These are phyloP conservation scores for Piscicola geometra DNA, from an alignment of 2,888 invertebrate genomes.

Conservation along the genomic window DNA sequence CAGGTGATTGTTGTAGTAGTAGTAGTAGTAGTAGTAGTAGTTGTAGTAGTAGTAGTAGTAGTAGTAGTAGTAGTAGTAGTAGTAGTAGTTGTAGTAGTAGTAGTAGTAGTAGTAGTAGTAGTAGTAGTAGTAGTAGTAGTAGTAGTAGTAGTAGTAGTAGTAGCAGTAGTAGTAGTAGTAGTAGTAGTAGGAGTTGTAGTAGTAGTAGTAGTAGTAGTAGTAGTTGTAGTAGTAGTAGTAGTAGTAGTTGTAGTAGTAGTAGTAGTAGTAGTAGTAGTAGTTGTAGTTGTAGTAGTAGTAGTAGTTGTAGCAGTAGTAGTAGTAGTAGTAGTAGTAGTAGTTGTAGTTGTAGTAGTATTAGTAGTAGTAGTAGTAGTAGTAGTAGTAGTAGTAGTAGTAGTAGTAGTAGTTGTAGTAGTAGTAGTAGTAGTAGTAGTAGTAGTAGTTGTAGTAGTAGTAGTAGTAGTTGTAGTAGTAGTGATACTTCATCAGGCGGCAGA, in stretches of 20 bases:
- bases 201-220: too few species aligned
- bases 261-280: conserved; percentile 57
- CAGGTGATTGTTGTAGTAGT: too few species aligned
- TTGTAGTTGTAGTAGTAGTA: conserved; percentile 8
- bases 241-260: not conserved
- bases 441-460: not conserved
- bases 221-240: not conserved
- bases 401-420: not conserved
- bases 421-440: not conserved
- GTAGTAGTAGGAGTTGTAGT: too few species aligned
- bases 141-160: too few species aligned
- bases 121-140: too few species aligned
- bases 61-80: too few species aligned
- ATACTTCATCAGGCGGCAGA: conserved; percentile 69
- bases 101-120: too few species aligned
- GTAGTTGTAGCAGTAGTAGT: not conserved
- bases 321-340: not conserved
- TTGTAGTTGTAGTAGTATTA: not conserved
- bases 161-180: too few species aligned
- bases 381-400: conserved; percentile 11
- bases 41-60: too few species aligned
- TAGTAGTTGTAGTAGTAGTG: conserved; percentile 61
- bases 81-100: too few species aligned
- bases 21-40: too few species aligned
- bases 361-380: conserved; percentile 57